Evolutionary conservation across 1,140 invertebrate genomes (phyloP), one percentile per base, ranked within the genome.

Genomic region (Oscheius sp.): DNA sequence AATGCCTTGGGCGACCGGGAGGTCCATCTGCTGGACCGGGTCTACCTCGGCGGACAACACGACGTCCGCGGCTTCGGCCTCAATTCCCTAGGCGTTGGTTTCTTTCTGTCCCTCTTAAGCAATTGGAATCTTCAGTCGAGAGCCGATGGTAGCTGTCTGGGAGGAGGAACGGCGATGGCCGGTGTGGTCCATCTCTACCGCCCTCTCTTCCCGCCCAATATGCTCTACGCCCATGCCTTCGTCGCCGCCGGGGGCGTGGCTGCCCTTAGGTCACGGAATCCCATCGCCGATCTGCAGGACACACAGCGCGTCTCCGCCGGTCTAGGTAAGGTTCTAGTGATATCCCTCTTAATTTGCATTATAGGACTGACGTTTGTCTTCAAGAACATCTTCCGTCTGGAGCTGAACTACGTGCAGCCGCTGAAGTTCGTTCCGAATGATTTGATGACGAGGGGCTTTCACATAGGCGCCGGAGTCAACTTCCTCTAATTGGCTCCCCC

Each of bases 331-430:
- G 61, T 13, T 63, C 20, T 63, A 13, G 20, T 42, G 10, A 42
- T 42, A 10, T 42, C 38, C 38, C 10, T 42, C 10, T n/a, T 10
- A 42, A n/a, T 42, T 42, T 42, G n/a, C n/a, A 20, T 38, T 34
- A 63, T 71, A 71, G 69, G 81, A 0, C 13, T 83, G 18, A 55
- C 79, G 23, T 65, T 82, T 28, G 64, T 79, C 1, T 77, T 82
- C 49, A 76, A 74, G 26, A 72, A 83, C 52, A 74, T 76, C 28
- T 70, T 79, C 65, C 78, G 81, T 36, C 64, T 83, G 36, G 81
- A 83, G 63, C 69, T 83, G 29, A 84, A 83, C 68, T 84, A 84
- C 63, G 82, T 82, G 31, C 36, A 72, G 3, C 81, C 82, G n/a
- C 46, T 83, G 32, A 76, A 80, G 63, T 74, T 69, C 32, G 68